phyloP scores from a whole-genome alignment of 2,888 invertebrate species.

The Orchestes rusci region DNA sequence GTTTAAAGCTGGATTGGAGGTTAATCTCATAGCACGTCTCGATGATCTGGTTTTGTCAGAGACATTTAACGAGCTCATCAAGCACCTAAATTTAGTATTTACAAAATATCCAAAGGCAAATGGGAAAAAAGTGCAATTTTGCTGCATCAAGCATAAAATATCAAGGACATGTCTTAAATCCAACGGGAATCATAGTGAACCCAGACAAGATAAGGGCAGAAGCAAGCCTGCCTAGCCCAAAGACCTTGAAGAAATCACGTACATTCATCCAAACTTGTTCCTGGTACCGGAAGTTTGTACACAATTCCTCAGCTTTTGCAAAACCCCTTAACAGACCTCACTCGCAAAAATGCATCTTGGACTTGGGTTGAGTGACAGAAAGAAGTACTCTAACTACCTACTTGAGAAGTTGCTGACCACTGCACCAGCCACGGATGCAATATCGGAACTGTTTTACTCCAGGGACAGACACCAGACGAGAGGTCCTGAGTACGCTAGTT shows the following conservation, averaged over 20 bases:
- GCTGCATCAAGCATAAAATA: constrained; percentile 11
- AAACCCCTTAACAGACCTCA: constrained; percentile 22
- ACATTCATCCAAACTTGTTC: constrained; percentile 27
- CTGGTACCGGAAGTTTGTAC: constrained; percentile 26
- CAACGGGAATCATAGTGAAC: background rate
- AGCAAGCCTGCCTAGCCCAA: constrained; percentile 11
- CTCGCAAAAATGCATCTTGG: constrained; percentile 19
- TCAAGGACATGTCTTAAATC: constrained; percentile 21
- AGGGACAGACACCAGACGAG: constrained; percentile 27
- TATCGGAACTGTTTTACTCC: constrained; percentile 18
- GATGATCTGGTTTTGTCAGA: too few species aligned
- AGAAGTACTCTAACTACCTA: constrained; percentile 16
- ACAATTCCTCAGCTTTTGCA: constrained; percentile 24
- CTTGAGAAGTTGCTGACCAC: background rate
- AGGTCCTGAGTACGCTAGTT: constrained; percentile 30
- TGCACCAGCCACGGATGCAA: constrained; percentile 22
- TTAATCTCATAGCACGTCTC: too few species aligned
- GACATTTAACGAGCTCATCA: too few species aligned
- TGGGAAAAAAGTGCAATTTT: background rate
- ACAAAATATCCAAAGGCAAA: background rate
- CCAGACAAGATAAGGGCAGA: constrained; percentile 13
- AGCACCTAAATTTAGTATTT: too few species aligned
- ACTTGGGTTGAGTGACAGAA: constrained; percentile 13
- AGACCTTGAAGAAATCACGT: constrained; percentile 23
- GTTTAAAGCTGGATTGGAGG: too few species aligned